Conservation (phyloP, 2,797 vertebrate species). For the Sebastes hubbsi region DNA sequence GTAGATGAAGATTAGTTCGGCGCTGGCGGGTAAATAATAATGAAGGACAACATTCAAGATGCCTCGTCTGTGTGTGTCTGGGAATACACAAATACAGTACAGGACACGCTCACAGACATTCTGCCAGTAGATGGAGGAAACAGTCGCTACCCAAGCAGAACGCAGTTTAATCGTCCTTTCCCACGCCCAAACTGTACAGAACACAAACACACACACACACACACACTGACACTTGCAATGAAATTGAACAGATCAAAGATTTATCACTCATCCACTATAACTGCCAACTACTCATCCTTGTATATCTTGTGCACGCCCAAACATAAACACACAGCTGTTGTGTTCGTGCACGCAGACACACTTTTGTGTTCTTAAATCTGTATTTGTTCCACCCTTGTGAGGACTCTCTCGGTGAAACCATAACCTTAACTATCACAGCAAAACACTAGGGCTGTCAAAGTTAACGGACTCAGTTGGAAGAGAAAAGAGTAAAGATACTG, state of each 20-base stretch:
- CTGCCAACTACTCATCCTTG: neutral
- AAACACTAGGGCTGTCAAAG: too few species aligned
- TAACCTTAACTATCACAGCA: too few species aligned
- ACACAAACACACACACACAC: neutral
- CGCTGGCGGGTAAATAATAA: too few species aligned
- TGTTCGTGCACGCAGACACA: neutral
- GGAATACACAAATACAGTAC: too few species aligned
- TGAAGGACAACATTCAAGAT: too few species aligned
- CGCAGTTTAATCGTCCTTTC: constrained; percentile 40
- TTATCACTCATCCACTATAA: neutral
- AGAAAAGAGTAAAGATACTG: too few species aligned
- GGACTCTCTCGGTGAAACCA: too few species aligned
- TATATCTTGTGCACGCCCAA: neutral
- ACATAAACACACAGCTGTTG: neutral
- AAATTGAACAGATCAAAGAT: constrained; percentile 12
- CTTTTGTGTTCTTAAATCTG: neutral
- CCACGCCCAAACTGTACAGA: neutral
- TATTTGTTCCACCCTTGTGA: too few species aligned
- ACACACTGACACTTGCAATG: neutral
- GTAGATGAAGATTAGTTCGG: neutral
- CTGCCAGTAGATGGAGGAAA: constrained; percentile 18
- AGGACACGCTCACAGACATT: too few species aligned
- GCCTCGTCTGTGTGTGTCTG: too few species aligned
- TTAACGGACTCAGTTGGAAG: too few species aligned
- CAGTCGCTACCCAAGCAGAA: constrained; percentile 31